These are phyloP conservation scores for Fregata magnificens DNA, from an alignment of 2,113 vertebrate species.

Conservation along the genomic window DNA sequence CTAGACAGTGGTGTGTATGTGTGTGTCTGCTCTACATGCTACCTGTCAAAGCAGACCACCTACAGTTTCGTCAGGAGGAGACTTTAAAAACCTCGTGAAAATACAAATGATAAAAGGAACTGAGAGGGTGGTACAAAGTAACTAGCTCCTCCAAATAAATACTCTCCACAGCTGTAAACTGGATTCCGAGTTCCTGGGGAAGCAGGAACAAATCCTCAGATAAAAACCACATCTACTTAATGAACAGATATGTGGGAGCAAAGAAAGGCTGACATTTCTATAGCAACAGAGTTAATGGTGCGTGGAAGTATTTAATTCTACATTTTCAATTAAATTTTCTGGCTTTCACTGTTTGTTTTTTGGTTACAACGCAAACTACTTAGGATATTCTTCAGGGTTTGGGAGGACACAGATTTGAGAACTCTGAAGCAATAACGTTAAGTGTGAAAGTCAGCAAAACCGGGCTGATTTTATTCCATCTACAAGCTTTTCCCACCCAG, in stretches of 20 bases:
- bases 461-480: neutral
- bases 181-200: neutral
- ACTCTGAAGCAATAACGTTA: neutral
- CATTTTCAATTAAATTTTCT: slow-evolving; percentile 1
- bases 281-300: slow-evolving; percentile 16
- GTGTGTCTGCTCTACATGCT: neutral
- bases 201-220: slow-evolving; percentile 21
- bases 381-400: neutral
- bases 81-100: neutral
- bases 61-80: neutral
- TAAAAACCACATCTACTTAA: slow-evolving; percentile 2
- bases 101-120: slow-evolving; percentile 1
- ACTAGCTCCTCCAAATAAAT: slow-evolving; percentile 44
- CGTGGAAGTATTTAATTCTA: neutral
- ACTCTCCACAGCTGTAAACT: neutral
- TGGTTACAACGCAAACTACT: neutral
- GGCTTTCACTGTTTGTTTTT: neutral
- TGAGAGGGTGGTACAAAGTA: slow-evolving; percentile 7
- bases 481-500: neutral
- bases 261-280: slow-evolving; percentile 34
- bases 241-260: slow-evolving; percentile 10
- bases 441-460: neutral
- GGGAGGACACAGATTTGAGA: neutral
- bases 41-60: neutral
- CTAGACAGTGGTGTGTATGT: neutral